A percentile compares a stretch with the other conserved stretches of the same genome.
phyloP scores from a whole-genome alignment of 2,797 vertebrate genomes.

The Hoplostethus atlanticus region DNA sequence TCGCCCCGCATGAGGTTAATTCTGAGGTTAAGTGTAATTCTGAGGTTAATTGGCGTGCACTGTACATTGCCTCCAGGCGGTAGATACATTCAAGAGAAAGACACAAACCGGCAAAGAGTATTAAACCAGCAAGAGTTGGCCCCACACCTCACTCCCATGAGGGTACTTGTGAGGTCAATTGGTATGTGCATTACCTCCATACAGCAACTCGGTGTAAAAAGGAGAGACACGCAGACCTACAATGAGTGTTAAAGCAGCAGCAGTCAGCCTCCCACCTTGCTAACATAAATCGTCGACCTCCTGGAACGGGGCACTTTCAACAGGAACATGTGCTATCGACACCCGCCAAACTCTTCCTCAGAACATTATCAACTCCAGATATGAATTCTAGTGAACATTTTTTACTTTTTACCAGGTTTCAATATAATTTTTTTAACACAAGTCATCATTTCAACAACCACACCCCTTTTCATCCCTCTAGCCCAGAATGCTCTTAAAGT shows the following conservation, averaged over 20 bases:
- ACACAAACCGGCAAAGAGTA: slow-evolving; percentile 30
- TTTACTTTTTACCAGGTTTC: slow-evolving; percentile 40
- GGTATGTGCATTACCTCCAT: slow-evolving; percentile 44
- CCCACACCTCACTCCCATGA: slow-evolving; percentile 37
- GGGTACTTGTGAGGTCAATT: slow-evolving; percentile 58
- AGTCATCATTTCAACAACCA: slow-evolving; percentile 12
- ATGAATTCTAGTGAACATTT: slow-evolving; percentile 40
- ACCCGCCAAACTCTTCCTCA: slow-evolving; percentile 40
- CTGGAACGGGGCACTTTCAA: slow-evolving; percentile 29
- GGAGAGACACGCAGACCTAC: slow-evolving; percentile 5
- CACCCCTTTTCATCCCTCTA: slow-evolving; percentile 4
- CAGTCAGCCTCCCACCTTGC: slow-evolving; percentile 39
- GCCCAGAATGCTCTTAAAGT: slow-evolving; percentile 1
- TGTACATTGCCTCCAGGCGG: slow-evolving; percentile 31
- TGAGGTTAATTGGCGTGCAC: slow-evolving; percentile 58
- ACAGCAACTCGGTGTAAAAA: slow-evolving; percentile 36
- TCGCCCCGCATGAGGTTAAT: slow-evolving; percentile 32
- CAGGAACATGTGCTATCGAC: slow-evolving; percentile 36
- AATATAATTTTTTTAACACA: slow-evolving; percentile 32
- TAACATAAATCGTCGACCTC: slow-evolving; percentile 44
- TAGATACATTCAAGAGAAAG: slow-evolving; percentile 28
- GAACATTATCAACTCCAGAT: slow-evolving; percentile 50
- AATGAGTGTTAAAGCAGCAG: slow-evolving; percentile 23
- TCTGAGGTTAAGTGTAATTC: slow-evolving; percentile 50
- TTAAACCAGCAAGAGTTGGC: slow-evolving; percentile 50